Base-by-base conservation (phyloP, 92 coral and sea anemone genomes). In the Zoanthus sociatus region DNA sequence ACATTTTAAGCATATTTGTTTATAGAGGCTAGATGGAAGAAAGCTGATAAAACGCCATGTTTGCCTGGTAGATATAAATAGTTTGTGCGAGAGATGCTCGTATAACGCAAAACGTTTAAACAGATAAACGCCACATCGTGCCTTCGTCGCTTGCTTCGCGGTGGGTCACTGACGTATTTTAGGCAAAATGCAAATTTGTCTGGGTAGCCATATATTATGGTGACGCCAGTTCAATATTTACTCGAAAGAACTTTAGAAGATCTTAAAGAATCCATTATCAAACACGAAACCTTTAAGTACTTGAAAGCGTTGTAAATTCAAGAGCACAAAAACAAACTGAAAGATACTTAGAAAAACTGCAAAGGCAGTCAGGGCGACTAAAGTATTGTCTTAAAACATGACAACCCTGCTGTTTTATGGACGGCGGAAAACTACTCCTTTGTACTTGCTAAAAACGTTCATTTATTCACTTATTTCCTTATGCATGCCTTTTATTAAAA, bases 11-110 rank as follows among this genome's bases (percentile, higher is more conserved):
- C 84, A 84, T 87, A 88, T 88, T 87, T 87, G 48, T 73, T 53
- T 63, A 61, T 78, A 77, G 90, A 89, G 91, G 91, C 88, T 92
- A 84, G 89, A 17, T 76, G 50, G 54, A 69, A 73, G 55, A 88
- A 91, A 91, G 90, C 94, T 89, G 94, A 91, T 91, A 88, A 91
- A 77, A 71, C 73, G 30, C 32, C 26, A 42, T 14, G 21, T 58
- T 66, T 20, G 75, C 75, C n/a, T 58, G 30, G 45, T 47, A 66
- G 66, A 66, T 47, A 47, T 42, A 61, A 13, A 67, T 64, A 74
- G 66, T 81, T 66, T 81, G 75, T 81, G 60, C 66, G 12, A 61
- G 54, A 78, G 60, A 78, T 71, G 71, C 71, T 16, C 85, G 33
- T 33, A 46, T 64, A 53, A 4, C 61, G 50, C 13, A 51, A 55